These are phyloP conservation scores for Sebastolobus alascanus DNA, from an alignment of 2,797 vertebrate species.

Conservation along the genomic window DNA sequence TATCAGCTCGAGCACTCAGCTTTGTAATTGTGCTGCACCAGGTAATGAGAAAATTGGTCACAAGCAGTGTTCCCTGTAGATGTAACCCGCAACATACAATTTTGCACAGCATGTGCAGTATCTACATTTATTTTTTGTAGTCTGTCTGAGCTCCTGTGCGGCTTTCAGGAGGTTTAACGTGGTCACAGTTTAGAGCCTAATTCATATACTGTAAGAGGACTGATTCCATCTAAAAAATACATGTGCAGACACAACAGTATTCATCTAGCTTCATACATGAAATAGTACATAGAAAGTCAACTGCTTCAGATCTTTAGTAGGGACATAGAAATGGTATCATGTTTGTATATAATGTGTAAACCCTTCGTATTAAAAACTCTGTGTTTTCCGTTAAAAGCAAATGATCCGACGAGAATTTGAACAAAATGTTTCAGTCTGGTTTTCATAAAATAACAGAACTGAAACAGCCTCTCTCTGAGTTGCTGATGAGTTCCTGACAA, in stretches of 20 bases:
- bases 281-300: constrained; percentile 4
- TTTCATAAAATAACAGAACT: constrained; percentile 31
- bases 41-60: constrained; percentile 85
- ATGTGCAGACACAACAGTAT: not conserved
- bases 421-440: constrained; percentile 29
- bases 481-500: constrained; percentile 39
- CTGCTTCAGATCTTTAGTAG: not conserved
- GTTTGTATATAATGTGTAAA: constrained; percentile 3
- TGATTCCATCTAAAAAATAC: constrained; percentile 46
- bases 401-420: not conserved
- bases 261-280: constrained; percentile 18
- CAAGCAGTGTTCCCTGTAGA: constrained; percentile 81
- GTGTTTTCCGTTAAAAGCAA: constrained; percentile 1
- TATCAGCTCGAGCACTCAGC: constrained; percentile 82
- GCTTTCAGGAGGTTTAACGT: constrained; percentile 56
- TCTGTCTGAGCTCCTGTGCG: constrained; percentile 44
- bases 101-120: constrained; percentile 75
- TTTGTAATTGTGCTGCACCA: constrained; percentile 84
- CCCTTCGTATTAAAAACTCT: not conserved
- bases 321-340: not conserved
- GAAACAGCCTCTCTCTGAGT: constrained; percentile 10
- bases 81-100: constrained; percentile 75
- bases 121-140: constrained; percentile 59
- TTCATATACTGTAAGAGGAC: constrained; percentile 41
- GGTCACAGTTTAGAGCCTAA: constrained; percentile 49